Evolutionary conservation across 2,888 invertebrate genomes (phyloP).

Genomic region (Creontiades dilutus): DNA sequence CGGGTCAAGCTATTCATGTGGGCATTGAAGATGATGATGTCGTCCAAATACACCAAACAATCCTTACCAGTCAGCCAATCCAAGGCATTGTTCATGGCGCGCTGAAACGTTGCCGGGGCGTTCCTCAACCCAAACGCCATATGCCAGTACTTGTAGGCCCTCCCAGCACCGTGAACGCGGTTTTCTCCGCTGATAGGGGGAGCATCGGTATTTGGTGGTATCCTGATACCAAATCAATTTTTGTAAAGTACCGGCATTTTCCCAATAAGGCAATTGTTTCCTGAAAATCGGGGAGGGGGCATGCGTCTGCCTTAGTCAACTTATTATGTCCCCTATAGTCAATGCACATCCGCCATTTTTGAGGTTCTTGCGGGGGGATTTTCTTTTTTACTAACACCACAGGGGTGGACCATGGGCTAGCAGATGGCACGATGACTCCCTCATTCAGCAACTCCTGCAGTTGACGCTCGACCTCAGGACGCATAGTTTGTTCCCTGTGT

Average conservation of each 20-base stretch:
- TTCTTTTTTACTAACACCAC: no score
- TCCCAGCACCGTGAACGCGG: constrained; percentile 20
- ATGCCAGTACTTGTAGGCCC: neutral
- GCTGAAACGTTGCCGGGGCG: constrained; percentile 35
- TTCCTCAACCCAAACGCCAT: constrained; percentile 36
- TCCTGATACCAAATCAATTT: neutral
- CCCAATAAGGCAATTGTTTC: neutral
- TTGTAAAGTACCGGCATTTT: neutral
- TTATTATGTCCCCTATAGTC: constrained; percentile 17
- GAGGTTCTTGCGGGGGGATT: no score
- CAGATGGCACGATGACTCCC: no score
- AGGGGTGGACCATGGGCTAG: no score
- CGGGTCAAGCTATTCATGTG: neutral
- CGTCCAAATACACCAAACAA: constrained; percentile 3
- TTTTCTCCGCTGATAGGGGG: neutral
- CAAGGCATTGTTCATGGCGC: constrained; percentile 8
- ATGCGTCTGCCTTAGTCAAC: neutral
- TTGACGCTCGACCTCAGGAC: no score
- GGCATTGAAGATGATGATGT: neutral
- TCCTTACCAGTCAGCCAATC: neutral
- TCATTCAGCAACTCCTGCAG: no score
- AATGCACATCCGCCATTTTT: no score
- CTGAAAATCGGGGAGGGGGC: constrained; percentile 2
- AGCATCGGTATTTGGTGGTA: constrained; percentile 2
- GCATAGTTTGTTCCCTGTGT: no score